Conservation (phyloP, 2,888 invertebrate species). For the Slavum lentiscoides region DNA sequence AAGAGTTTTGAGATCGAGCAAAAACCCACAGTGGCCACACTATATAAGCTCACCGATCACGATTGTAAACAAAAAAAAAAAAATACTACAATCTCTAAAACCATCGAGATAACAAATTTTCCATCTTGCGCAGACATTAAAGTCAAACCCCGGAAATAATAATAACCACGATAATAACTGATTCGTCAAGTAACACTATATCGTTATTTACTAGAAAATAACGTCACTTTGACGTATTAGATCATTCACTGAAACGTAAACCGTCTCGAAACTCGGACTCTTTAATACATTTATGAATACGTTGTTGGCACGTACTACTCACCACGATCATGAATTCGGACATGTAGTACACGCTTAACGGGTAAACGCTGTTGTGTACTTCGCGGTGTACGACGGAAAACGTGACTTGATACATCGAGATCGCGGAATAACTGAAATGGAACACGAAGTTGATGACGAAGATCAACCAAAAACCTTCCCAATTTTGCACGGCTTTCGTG, state of each 20-base stretch:
- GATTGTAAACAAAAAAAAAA: too few species aligned
- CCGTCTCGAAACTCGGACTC: neutral
- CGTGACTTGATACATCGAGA: neutral
- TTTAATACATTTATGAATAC: neutral
- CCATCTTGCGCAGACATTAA: too few species aligned
- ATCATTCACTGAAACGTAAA: neutral
- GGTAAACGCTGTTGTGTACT: conserved; percentile 35
- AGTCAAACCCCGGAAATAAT: too few species aligned
- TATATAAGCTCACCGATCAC: too few species aligned
- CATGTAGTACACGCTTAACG: conserved; percentile 20
- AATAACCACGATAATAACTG: too few species aligned
- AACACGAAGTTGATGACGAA: conserved; percentile 25
- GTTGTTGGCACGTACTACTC: neutral
- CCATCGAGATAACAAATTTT: too few species aligned
- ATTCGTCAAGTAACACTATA: too few species aligned
- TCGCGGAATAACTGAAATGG: conserved; percentile 4
- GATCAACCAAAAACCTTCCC: conserved; percentile 45
- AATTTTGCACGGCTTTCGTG: conserved; percentile 37
- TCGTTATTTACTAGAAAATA: too few species aligned
- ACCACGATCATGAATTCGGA: conserved; percentile 30
- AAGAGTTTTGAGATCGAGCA: too few species aligned
- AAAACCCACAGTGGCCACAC: too few species aligned
- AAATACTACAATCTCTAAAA: too few species aligned
- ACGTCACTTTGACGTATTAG: too few species aligned
- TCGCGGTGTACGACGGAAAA: conserved; percentile 38